phyloP scores from a whole-genome alignment of 1,140 invertebrate genomes.

The Nymphalis io region DNA sequence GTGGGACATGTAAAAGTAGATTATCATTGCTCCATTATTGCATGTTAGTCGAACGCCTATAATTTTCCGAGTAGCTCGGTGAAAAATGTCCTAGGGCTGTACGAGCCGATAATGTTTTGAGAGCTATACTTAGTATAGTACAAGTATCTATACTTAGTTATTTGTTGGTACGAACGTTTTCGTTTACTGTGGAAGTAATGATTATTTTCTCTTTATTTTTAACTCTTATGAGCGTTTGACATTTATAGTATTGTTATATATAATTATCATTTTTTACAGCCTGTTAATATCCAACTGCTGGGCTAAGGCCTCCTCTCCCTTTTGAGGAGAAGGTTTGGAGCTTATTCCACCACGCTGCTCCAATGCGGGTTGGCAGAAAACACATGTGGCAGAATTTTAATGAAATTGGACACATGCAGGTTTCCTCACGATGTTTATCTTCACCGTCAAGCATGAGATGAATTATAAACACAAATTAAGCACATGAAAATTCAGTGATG shows the following conservation, averaged over 20 bases:
- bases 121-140: constrained; percentile 37
- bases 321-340: no score
- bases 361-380: no score
- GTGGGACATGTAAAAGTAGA: constrained; percentile 52
- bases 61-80: constrained; percentile 56
- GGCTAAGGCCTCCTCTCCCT: no score
- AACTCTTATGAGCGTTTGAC: not conserved
- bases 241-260: not conserved
- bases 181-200: constrained; percentile 11
- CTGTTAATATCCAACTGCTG: no score
- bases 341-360: no score
- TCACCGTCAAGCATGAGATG: no score
- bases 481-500: no score
- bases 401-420: no score
- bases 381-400: no score
- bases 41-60: constrained; percentile 67
- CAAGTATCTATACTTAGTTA: constrained; percentile 12
- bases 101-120: constrained; percentile 20
- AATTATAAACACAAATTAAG: no score
- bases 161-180: constrained; percentile 24
- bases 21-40: constrained; percentile 63
- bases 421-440: no score
- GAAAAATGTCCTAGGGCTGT: constrained; percentile 64
- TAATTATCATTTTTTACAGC: not conserved
- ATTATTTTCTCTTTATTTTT: constrained; percentile 14